phyloP scores from a whole-genome alignment of 2,113 vertebrate species.

The Camarhynchus parvulus region DNA sequence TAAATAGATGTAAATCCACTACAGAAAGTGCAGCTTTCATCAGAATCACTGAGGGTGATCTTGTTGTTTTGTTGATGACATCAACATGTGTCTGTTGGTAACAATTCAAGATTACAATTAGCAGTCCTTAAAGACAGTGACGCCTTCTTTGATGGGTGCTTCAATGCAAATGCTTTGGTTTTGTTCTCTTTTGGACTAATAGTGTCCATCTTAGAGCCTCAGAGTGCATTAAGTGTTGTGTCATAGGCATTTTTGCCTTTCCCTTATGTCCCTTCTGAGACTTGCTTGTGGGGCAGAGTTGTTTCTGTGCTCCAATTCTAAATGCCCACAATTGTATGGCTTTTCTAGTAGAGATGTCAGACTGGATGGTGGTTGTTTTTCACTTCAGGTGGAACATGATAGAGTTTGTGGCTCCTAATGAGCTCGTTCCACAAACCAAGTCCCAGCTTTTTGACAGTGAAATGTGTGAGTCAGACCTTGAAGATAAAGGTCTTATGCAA shows the following conservation, averaged over 20 bases:
- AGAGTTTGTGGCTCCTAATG: background rate
- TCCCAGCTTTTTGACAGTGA: background rate
- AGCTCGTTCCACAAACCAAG: background rate
- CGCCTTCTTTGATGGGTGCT: background rate
- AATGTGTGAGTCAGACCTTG: background rate
- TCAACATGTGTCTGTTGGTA: background rate
- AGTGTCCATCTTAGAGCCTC: background rate
- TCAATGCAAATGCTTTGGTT: background rate
- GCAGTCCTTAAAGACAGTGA: background rate
- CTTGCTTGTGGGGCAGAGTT: background rate
- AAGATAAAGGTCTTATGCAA: constrained; percentile 1
- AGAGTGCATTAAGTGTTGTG: background rate
- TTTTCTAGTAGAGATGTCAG: background rate
- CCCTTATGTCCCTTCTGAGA: background rate
- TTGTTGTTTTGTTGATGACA: background rate
- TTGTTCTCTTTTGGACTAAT: background rate
- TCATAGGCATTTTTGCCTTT: background rate
- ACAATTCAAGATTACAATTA: background rate
- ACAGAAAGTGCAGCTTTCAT: background rate
- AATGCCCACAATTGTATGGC: background rate
- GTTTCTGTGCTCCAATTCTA: background rate
- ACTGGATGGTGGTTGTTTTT: background rate
- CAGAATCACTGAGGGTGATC: background rate
- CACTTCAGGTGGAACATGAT: background rate
- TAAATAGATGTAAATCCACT: background rate